Conservation (phyloP, 1,140 invertebrate species). For the Aphelinus certus region DNA sequence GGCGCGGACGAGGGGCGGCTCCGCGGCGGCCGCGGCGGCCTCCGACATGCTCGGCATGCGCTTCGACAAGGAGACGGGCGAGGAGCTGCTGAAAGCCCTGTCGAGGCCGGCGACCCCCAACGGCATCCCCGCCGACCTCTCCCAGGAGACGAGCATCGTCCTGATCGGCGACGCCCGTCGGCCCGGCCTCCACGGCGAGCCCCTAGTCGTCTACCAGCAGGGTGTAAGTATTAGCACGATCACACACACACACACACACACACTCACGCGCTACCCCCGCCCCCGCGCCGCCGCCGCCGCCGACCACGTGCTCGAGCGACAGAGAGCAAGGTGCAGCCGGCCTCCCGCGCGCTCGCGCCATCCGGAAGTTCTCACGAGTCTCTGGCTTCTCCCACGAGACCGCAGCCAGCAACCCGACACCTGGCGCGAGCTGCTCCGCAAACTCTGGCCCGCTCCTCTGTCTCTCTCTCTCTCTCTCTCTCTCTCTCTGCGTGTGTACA, state of each 20-base stretch:
- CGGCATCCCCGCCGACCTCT: constrained; percentile 21
- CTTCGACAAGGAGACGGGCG: constrained; percentile 48
- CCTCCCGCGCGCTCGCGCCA: constrained; percentile 52
- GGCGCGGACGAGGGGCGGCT: constrained; percentile 18
- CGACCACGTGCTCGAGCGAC: not conserved
- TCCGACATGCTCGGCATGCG: constrained; percentile 43
- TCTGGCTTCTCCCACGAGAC: constrained; percentile 65
- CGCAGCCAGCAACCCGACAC: constrained; percentile 62
- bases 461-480: not conserved
- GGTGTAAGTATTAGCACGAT: constrained; percentile 56
- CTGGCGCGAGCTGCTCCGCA: constrained; percentile 54
- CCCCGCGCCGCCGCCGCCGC: not conserved
- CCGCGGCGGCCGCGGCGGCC: constrained; percentile 36
- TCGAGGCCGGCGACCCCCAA: constrained; percentile 48
- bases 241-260: not conserved
- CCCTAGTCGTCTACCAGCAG: constrained; percentile 60
- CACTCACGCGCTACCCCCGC: not conserved
- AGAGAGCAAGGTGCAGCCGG: constrained; percentile 49
- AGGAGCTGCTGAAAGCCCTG: constrained; percentile 55
- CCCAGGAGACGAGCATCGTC: not conserved
- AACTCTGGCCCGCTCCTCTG: constrained; percentile 1
- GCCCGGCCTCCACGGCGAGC: constrained; percentile 35
- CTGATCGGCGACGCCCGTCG: constrained; percentile 18
- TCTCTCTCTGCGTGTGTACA: too few species aligned
- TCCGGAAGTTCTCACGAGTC: constrained; percentile 68